phyloP scores from a whole-genome alignment of 2,113 vertebrate species.

The Engraulis encrasicolus region DNA sequence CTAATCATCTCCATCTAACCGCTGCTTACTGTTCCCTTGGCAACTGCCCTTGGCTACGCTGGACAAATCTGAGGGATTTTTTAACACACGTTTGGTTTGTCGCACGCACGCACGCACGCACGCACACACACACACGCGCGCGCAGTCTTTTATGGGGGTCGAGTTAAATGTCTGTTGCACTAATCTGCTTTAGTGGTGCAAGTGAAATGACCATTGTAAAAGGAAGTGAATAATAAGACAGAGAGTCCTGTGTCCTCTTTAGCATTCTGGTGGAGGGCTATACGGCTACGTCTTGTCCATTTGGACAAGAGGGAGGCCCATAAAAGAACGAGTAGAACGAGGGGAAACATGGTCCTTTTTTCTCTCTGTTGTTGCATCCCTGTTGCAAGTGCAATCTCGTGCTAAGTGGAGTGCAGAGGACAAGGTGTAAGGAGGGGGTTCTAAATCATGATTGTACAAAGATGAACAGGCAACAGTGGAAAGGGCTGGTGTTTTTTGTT shows the following conservation, averaged over 20 bases:
- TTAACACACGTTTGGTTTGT: background rate
- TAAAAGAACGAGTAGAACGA: background rate
- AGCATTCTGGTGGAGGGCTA: constrained; percentile 9
- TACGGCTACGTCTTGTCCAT: background rate
- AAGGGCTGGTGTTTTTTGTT: background rate
- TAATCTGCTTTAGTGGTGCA: constrained; percentile 7
- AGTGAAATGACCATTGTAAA: constrained; percentile 35
- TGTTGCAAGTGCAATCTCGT: background rate
- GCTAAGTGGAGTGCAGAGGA: background rate
- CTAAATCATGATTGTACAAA: constrained; percentile 5
- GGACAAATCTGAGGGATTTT: background rate
- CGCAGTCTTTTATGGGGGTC: constrained; percentile 7
- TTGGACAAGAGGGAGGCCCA: background rate
- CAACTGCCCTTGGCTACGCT: background rate
- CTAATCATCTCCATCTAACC: constrained; percentile 15
- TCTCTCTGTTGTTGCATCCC: background rate
- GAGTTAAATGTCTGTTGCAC: background rate
- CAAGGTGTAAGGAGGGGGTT: too few relatives aligned
- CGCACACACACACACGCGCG: background rate
- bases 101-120: background rate
- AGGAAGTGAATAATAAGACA: constrained; percentile 1
- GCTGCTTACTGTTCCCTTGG: constrained; percentile 14
- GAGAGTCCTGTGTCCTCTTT: constrained; percentile 1
- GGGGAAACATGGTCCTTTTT: background rate
- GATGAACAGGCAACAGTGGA: background rate